A percentile compares a stretch with the other conserved stretches of the same genome.
These are phyloP conservation scores for Sebastes steindachneri DNA, from an alignment of 2,797 vertebrate genomes.

Conservation along the genomic window DNA sequence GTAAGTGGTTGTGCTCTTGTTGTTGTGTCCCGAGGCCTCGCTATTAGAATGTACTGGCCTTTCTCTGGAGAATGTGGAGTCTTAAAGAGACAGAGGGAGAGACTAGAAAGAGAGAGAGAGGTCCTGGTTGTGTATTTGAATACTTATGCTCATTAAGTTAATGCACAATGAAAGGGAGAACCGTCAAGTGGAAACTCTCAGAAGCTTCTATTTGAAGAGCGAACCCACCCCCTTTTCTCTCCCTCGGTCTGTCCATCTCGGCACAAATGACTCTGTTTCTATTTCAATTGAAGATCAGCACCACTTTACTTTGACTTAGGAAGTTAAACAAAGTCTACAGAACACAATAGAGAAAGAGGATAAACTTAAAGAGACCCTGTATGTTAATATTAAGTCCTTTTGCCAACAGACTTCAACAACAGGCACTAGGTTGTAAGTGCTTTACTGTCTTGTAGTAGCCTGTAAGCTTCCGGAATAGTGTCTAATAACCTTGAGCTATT, in stretches of 20 bases:
- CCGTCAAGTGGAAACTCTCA: conserved; percentile 75
- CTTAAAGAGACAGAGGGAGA: conserved; percentile 63
- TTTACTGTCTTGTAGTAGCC: conserved; percentile 59
- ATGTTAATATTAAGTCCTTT: conserved; percentile 72
- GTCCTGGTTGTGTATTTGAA: conserved; percentile 73
- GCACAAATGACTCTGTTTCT: conserved; percentile 74
- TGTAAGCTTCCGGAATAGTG: conserved; percentile 80
- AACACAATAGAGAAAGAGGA: conserved; percentile 64
- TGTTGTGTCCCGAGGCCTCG: conserved; percentile 71
- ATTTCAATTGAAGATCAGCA: conserved; percentile 71
- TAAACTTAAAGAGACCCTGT: conserved; percentile 58
- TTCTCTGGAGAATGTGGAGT: conserved; percentile 65
- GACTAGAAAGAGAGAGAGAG: conserved; percentile 46
- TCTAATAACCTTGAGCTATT: conserved; percentile 81
- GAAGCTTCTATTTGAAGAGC: conserved; percentile 70
- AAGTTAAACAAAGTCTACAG: conserved; percentile 70
- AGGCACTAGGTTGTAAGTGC: conserved; percentile 48
- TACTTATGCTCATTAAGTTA: conserved; percentile 77
- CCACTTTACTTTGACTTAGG: conserved; percentile 66
- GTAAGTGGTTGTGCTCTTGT: conserved; percentile 75
- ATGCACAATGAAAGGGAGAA: conserved; percentile 74
- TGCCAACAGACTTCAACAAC: conserved; percentile 55
- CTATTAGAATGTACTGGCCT: conserved; percentile 70
- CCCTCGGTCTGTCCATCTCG: conserved; percentile 51
- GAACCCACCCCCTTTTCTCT: conserved; percentile 51